A percentile compares a stretch with the other conserved stretches of the same genome.
Conservation (phyloP, 2,888 invertebrate genomes). For the Tiphia femorata region DNA sequence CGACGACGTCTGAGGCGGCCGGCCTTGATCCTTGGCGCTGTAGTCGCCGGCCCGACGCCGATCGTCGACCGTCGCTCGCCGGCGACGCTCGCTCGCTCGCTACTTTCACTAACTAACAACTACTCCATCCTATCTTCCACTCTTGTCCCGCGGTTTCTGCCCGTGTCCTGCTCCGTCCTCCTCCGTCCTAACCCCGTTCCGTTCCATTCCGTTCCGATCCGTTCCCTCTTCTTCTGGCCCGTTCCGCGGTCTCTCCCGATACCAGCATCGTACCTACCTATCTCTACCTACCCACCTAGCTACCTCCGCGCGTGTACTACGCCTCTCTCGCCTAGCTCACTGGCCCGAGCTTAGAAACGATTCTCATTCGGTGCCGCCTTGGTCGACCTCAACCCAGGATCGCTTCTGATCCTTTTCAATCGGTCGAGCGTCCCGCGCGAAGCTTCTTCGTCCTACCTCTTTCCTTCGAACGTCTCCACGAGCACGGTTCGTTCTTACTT, state of each 20-base stretch:
- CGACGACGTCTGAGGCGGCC: conserved; percentile 46
- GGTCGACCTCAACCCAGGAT: too few species aligned
- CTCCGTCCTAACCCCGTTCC: too few species aligned
- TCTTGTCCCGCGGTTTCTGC: too few species aligned
- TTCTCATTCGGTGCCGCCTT: too few species aligned
- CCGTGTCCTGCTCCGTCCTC: conserved; percentile 46
- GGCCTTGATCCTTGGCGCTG: conserved; percentile 68
- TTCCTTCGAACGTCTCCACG: neutral
- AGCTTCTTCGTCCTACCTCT: neutral
- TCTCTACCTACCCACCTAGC: conserved; percentile 53
- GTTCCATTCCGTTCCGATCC: too few species aligned
- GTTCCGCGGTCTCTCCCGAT: too few species aligned
- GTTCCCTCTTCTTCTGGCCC: too few species aligned
- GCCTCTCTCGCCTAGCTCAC: too few species aligned
- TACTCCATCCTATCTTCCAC: conserved; percentile 51
- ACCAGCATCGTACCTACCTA: conserved; percentile 25
- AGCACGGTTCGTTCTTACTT: too few species aligned
- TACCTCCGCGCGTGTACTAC: too few species aligned
- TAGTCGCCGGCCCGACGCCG: conserved; percentile 58
- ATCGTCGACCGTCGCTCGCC: conserved; percentile 42
- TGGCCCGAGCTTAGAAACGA: conserved; percentile 44
- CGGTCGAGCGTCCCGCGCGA: too few species aligned
- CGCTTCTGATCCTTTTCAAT: neutral
- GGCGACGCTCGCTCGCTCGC: too few species aligned
- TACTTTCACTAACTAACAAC: conserved; percentile 65